phyloP scores from a whole-genome alignment of 2,888 invertebrate genomes.

The Choristoneura rosaceana region DNA sequence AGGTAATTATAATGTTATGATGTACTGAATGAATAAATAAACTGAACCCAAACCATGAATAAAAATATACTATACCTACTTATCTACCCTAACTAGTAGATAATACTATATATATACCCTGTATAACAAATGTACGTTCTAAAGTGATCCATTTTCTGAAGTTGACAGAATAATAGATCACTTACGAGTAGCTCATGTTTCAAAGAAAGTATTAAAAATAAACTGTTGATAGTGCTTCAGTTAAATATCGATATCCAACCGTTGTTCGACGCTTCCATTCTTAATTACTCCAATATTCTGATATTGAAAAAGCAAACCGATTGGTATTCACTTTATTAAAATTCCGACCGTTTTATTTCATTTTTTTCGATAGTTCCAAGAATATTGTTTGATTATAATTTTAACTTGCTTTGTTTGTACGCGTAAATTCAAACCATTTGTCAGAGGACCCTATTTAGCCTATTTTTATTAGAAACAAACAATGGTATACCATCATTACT shows the following conservation, averaged over 20 bases:
- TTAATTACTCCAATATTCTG: constrained; percentile 14
- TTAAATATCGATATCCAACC: constrained; percentile 4
- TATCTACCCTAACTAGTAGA: background rate
- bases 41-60: too few species aligned
- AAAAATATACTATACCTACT: background rate
- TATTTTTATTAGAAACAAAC: too few species aligned
- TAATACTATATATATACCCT: constrained; percentile 4
- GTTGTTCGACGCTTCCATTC: background rate
- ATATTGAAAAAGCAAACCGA: constrained; percentile 2
- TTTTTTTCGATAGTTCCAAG: background rate
- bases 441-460: too few species aligned
- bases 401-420: background rate
- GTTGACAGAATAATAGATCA: constrained; percentile 31
- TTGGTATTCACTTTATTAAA: background rate
- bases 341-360: background rate
- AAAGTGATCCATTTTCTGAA: constrained; percentile 22
- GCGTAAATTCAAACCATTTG: too few species aligned
- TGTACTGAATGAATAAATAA: too few species aligned
- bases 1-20: too few species aligned
- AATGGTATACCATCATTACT: too few species aligned
- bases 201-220: constrained; percentile 23
- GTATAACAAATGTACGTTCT: constrained; percentile 15
- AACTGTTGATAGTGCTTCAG: background rate
- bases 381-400: background rate
- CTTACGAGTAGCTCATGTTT: constrained; percentile 15